phyloP scores from a whole-genome alignment of 30 jellyfish, hydroid and myxozoan genomes.

The Aurelia sp. region DNA sequence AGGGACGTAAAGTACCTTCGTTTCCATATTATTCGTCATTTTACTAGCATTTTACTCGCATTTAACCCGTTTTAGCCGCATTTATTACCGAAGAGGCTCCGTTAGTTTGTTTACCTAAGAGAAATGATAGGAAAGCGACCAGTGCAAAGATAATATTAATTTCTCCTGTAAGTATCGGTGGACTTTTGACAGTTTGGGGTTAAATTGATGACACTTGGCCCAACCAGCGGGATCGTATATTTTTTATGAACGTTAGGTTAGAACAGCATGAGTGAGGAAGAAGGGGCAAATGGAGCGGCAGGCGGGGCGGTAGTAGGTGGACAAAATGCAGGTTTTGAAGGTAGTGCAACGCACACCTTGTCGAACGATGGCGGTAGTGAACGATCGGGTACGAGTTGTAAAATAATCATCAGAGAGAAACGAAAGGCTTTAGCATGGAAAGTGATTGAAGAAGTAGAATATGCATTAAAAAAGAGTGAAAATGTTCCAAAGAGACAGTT shows the following conservation, averaged over 20 bases:
- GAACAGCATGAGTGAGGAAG: constrained; percentile 12
- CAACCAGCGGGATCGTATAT: not conserved
- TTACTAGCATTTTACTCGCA: too few relatives aligned
- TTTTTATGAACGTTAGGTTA: constrained; percentile 6
- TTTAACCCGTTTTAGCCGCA: too few relatives aligned
- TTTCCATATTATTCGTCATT: too few relatives aligned
- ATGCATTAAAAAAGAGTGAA: not conserved
- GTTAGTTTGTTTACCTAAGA: too few relatives aligned
- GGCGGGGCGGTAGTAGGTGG: not conserved
- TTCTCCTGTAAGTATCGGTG: too few relatives aligned
- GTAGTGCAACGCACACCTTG: constrained; percentile 10
- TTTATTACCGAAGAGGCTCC: too few relatives aligned
- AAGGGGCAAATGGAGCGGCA: constrained; percentile 11
- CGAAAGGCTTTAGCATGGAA: constrained; percentile 16
- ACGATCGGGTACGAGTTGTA: constrained; percentile 7
- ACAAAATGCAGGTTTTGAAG: constrained; percentile 13
- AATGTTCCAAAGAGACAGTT: too few relatives aligned
- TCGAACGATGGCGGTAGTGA: constrained; percentile 10
- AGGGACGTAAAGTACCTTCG: too few relatives aligned
- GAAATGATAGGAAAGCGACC: constrained; percentile 1
- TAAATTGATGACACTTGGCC: constrained; percentile 9
- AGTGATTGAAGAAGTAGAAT: not conserved
- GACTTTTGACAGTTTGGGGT: constrained; percentile 1
- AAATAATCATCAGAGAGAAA: constrained; percentile 10
- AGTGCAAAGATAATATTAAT: constrained; percentile 14